These are phyloP conservation scores for Lumbricus terrestris DNA, from an alignment of 2,888 invertebrate genomes.

Conservation along the genomic window DNA sequence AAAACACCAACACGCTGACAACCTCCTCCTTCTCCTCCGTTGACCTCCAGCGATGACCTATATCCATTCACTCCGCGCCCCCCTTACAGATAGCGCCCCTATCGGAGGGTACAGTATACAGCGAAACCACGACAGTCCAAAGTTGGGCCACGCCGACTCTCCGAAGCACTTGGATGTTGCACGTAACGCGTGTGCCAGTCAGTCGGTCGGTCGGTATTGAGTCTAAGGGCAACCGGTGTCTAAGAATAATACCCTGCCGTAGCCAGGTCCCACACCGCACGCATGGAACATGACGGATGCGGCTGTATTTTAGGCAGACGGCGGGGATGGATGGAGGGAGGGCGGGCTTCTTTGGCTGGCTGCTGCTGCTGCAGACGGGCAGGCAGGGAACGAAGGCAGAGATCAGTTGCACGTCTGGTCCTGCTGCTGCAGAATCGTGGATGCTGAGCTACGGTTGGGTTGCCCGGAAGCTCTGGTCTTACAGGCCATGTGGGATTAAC, in stretches of 20 bases:
- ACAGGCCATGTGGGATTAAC: background rate
- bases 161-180: constrained; percentile 12
- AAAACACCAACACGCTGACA: background rate
- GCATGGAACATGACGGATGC: background rate
- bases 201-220: background rate
- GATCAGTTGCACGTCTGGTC: background rate
- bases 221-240: background rate
- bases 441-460: too few species aligned
- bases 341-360: background rate
- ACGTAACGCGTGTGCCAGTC: background rate
- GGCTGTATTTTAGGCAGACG: background rate
- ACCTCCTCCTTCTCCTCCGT: background rate
- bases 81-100: background rate
- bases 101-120: background rate
- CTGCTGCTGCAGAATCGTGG: background rate
- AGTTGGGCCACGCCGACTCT: constrained; percentile 16
- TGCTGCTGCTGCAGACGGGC: background rate
- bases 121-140: background rate
- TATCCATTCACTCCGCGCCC: background rate
- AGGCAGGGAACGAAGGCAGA: background rate
- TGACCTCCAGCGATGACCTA: background rate
- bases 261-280: background rate
- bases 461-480: background rate
- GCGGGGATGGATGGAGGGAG: background rate
- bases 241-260: background rate